Conservation (phyloP, 1,140 invertebrate genomes). For the Zaprionus africanus region DNA sequence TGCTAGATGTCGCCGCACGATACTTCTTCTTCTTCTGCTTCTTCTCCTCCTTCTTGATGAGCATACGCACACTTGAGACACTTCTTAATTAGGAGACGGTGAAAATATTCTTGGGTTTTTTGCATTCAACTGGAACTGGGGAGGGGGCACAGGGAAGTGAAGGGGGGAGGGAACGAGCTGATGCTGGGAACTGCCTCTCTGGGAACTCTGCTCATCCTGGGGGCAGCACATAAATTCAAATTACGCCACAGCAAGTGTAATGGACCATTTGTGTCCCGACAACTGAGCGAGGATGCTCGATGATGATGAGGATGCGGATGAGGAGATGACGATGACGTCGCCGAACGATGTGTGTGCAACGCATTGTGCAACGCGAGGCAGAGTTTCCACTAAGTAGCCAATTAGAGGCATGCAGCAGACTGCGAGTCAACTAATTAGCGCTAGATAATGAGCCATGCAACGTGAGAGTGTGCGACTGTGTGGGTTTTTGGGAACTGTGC, state of each 20-base stretch:
- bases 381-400: slow-evolving; percentile 37
- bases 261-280: slow-evolving; percentile 38
- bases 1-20: background rate
- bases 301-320: background rate
- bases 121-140: slow-evolving; percentile 9
- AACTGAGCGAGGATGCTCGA: slow-evolving; percentile 14
- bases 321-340: background rate
- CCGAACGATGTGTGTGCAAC: background rate
- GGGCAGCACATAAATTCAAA: slow-evolving; percentile 37
- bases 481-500: too few relatives aligned
- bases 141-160: background rate
- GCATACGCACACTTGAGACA: slow-evolving; percentile 37
- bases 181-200: background rate
- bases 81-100: slow-evolving; percentile 49
- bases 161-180: background rate
- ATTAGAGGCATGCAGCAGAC: slow-evolving; percentile 47
- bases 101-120: slow-evolving; percentile 19
- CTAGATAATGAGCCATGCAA: background rate
- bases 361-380: background rate
- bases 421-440: slow-evolving; percentile 42
- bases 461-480: background rate
- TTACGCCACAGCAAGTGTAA: slow-evolving; percentile 39
- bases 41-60: background rate
- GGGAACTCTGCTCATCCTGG: background rate
- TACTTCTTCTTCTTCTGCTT: background rate